Conservation (phyloP, 2,888 invertebrate species). For the Chaitophorus viminalis region DNA sequence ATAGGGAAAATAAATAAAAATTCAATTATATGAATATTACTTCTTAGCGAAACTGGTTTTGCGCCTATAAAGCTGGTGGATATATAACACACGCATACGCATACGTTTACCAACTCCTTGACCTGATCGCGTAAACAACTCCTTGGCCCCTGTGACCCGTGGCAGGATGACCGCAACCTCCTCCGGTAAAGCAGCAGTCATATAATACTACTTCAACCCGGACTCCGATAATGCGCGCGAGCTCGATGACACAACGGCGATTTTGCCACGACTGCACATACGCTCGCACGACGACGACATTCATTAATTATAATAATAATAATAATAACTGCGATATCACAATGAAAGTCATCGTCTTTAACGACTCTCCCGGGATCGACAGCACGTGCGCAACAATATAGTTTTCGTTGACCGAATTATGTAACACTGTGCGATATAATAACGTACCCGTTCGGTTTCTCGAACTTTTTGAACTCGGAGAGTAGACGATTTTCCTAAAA, state of each 20-base stretch:
- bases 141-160: conserved; percentile 40
- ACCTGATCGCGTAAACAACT: conserved; percentile 24
- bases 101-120: conserved; percentile 3
- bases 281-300: neutral
- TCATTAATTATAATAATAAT: conserved; percentile 24
- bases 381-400: neutral
- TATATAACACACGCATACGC: no score
- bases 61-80: neutral
- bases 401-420: neutral
- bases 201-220: neutral
- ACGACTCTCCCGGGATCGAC: neutral
- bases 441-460: no score
- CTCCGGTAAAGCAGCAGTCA: neutral
- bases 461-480: no score
- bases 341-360: conserved; percentile 33
- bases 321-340: neutral
- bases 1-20: neutral
- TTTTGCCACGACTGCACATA: neutral
- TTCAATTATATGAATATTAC: neutral
- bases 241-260: conserved; percentile 22
- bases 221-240: neutral
- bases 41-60: conserved; percentile 15
- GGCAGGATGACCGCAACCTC: conserved; percentile 2
- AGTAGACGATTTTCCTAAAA: no score
- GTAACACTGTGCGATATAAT: no score